A percentile compares a stretch with the other conserved stretches of the same genome.
Evolutionary conservation across 2,797 vertebrate genomes (phyloP).

Genomic region (Chaenodraco wilsoni): DNA sequence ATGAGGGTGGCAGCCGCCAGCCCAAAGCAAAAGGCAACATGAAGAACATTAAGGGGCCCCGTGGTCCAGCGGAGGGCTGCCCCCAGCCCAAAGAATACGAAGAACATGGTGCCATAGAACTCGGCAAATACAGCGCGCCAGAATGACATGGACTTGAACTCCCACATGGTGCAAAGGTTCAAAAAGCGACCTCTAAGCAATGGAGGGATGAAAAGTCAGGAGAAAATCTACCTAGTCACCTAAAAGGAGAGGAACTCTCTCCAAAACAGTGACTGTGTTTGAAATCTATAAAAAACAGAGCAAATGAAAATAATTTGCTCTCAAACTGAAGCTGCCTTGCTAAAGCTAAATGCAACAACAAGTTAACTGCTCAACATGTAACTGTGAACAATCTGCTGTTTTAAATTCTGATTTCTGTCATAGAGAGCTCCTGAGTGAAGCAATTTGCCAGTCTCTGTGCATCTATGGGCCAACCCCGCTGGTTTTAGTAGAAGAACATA

Average conservation of each 20-base stretch:
- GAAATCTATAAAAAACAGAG: slow-evolving; percentile 40
- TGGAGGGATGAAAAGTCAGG: slow-evolving; percentile 67
- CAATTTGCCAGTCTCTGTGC: slow-evolving; percentile 74
- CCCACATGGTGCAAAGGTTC: slow-evolving; percentile 89
- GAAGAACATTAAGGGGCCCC: slow-evolving; percentile 88
- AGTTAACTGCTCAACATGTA: slow-evolving; percentile 62
- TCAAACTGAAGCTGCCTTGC: slow-evolving; percentile 54
- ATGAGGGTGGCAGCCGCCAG: slow-evolving; percentile 92
- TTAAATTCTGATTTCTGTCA: slow-evolving; percentile 72
- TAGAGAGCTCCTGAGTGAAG: slow-evolving; percentile 78
- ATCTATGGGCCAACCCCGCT: slow-evolving; percentile 72
- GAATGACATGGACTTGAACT: slow-evolving; percentile 93
- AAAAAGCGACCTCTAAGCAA: slow-evolving; percentile 55
- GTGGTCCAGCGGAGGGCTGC: slow-evolving; percentile 91
- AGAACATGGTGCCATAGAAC: slow-evolving; percentile 88
- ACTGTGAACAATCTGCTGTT: slow-evolving; percentile 57
- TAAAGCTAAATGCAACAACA: slow-evolving; percentile 69
- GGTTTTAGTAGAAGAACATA: slow-evolving; percentile 77
- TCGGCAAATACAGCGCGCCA: slow-evolving; percentile 96
- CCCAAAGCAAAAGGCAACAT: slow-evolving; percentile 92
- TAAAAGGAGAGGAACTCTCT: slow-evolving; percentile 47
- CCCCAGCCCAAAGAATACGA: slow-evolving; percentile 93
- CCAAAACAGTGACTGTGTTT: slow-evolving; percentile 36
- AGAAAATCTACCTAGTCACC: slow-evolving; percentile 44
- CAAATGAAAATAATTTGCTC: slow-evolving; percentile 46